A percentile compares a stretch with the other conserved stretches of the same genome.
Evolutionary conservation across 2,113 vertebrate species (phyloP).

Genomic region (Nycticorax nycticorax): DNA sequence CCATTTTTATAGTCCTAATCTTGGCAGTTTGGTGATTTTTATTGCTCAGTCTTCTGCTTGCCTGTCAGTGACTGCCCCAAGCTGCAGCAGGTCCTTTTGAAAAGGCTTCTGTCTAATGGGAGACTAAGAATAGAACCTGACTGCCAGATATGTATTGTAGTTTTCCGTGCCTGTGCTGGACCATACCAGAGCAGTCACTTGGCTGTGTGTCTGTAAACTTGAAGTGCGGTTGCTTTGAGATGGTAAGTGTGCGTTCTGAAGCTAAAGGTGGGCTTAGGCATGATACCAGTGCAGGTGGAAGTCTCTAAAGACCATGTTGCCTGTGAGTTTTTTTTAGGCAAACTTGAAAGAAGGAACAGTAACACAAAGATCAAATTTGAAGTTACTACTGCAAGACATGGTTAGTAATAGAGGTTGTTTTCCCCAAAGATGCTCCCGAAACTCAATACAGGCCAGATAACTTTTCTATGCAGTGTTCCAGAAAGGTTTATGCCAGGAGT

Average conservation of each 20-base stretch:
- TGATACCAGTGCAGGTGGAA: background rate
- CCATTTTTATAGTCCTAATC: background rate
- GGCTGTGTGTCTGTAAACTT: background rate
- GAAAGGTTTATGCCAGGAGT: background rate
- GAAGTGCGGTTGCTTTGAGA: background rate
- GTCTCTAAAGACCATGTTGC: background rate
- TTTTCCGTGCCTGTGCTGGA: background rate
- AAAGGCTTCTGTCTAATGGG: background rate
- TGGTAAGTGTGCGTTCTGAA: background rate
- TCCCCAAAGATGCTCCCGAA: background rate
- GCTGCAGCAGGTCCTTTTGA: background rate
- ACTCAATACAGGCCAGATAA: background rate
- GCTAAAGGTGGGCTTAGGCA: background rate
- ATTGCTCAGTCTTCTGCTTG: background rate
- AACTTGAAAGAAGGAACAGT: background rate
- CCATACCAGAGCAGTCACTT: background rate
- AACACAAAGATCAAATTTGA: background rate
- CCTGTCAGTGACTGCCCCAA: background rate
- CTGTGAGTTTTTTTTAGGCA: background rate
- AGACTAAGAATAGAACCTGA: background rate
- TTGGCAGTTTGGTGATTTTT: background rate
- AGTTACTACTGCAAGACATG: background rate
- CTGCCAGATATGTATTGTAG: background rate
- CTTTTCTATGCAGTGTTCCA: background rate
- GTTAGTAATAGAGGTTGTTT: background rate